Evolutionary conservation across 2,888 invertebrate genomes (phyloP).

Genomic region (Clitarchus hookeri): DNA sequence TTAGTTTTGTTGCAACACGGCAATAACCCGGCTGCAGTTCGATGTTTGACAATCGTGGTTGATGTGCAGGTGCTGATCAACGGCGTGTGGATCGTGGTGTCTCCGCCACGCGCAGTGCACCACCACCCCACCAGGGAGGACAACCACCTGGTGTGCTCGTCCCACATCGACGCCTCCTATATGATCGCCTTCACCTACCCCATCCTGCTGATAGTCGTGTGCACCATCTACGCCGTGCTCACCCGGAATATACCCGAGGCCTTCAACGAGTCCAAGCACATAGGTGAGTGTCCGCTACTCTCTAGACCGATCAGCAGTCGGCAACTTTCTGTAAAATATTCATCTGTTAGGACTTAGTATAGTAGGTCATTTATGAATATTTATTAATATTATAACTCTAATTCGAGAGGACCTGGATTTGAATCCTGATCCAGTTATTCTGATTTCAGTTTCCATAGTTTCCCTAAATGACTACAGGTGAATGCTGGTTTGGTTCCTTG

Average conservation of each 20-base stretch:
- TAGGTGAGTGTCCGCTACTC: conserved; percentile 65
- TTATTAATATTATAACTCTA: too few relatives aligned
- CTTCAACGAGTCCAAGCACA: conserved; percentile 97
- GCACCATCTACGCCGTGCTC: conserved; percentile 94
- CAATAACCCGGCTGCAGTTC: too few relatives aligned
- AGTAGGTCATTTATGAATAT: too few relatives aligned
- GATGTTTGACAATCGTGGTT: not conserved
- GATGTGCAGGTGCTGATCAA: conserved; percentile 79
- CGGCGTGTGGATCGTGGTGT: conserved; percentile 89
- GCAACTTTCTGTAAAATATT: too few relatives aligned
- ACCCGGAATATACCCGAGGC: conserved; percentile 98
- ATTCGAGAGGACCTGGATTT: too few relatives aligned
- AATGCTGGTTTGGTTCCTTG: too few relatives aligned
- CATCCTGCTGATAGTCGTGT: conserved; percentile 85
- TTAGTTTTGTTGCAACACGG: too few relatives aligned
- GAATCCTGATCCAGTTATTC: too few relatives aligned
- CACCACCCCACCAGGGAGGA: conserved; percentile 91
- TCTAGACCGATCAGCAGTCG: too few relatives aligned
- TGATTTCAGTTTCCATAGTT: too few relatives aligned
- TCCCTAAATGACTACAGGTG: too few relatives aligned
- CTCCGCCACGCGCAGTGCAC: conserved; percentile 86
- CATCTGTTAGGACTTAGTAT: too few relatives aligned
- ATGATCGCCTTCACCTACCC: conserved; percentile 95
- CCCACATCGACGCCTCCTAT: conserved; percentile 89
- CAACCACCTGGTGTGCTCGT: conserved; percentile 90